phyloP scores from a whole-genome alignment of 2,113 vertebrate genomes.

The Elaphurus davidianus region DNA sequence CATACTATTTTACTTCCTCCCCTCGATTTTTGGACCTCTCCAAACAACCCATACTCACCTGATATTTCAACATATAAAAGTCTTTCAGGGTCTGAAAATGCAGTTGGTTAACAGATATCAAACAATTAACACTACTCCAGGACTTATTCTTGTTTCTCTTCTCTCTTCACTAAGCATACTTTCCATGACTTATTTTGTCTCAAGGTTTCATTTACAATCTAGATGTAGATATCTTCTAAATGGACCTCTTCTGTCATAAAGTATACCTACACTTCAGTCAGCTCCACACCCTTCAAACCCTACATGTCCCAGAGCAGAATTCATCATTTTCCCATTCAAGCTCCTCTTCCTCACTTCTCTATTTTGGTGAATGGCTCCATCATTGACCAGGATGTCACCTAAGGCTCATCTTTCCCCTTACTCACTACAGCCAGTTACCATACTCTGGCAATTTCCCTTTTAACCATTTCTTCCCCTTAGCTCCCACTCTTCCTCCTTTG shows the following conservation, averaged over 20 bases:
- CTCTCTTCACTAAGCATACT: background rate
- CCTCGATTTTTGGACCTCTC: background rate
- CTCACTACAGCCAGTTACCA: background rate
- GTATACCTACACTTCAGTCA: background rate
- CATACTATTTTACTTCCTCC: background rate
- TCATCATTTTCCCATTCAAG: background rate
- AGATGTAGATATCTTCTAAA: background rate
- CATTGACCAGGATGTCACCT: background rate
- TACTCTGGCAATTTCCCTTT: background rate
- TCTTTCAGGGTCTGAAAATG: background rate
- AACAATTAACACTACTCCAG: background rate
- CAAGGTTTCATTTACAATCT: background rate
- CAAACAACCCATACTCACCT: background rate
- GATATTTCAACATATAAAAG: background rate
- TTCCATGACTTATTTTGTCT: background rate
- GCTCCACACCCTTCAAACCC: background rate
- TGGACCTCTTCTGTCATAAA: constrained; percentile 14
- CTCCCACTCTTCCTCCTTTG: background rate
- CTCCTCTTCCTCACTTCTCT: background rate
- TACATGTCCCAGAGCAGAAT: background rate
- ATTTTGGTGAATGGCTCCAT: background rate
- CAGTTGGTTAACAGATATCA: background rate
- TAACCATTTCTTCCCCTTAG: background rate
- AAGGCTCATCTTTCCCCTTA: background rate
- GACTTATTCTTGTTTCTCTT: background rate